Evolutionary conservation across 1,140 invertebrate genomes (phyloP).

Genomic region (Drosophila tropicalis): DNA sequence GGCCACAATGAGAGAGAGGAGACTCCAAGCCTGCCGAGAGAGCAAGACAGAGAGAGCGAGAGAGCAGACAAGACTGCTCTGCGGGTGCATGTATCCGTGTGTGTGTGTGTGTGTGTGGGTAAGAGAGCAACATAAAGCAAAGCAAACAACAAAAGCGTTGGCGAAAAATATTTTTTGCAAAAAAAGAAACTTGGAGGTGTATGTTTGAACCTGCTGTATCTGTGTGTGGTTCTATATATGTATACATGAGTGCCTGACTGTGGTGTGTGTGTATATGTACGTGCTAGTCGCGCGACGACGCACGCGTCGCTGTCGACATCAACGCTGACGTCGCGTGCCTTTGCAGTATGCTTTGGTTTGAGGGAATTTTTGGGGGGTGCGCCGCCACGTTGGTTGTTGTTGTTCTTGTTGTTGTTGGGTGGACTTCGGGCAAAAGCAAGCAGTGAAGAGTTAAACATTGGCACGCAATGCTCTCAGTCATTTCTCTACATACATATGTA

Average conservation of each 20-base stretch:
- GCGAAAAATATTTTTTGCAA: slow-evolving; percentile 62
- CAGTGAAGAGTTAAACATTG: slow-evolving; percentile 51
- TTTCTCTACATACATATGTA: slow-evolving; percentile 9
- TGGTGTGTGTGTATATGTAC: slow-evolving; percentile 35
- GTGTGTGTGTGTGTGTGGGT: slow-evolving; percentile 35
- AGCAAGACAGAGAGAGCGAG: slow-evolving; percentile 19
- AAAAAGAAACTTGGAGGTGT: slow-evolving; percentile 58
- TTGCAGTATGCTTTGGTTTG: slow-evolving; percentile 54
- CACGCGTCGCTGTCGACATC: slow-evolving; percentile 60
- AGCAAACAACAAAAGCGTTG: slow-evolving; percentile 62
- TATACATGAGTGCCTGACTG: slow-evolving; percentile 4
- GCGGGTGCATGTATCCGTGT: slow-evolving; percentile 48
- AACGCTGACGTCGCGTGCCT: slow-evolving; percentile 69
- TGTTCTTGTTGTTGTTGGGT: slow-evolving; percentile 40
- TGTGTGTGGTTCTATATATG: slow-evolving; percentile 26
- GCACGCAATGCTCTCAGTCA: slow-evolving; percentile 36
- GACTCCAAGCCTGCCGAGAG: slow-evolving; percentile 22
- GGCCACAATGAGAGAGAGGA: slow-evolving; percentile 14
- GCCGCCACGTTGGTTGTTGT: slow-evolving; percentile 16
- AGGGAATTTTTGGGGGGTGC: slow-evolving; percentile 12
- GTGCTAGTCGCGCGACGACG: slow-evolving; percentile 62
- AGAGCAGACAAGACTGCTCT: slow-evolving; percentile 42
- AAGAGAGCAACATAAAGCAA: slow-evolving; percentile 32
- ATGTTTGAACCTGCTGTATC: slow-evolving; percentile 45
- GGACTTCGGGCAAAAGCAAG: slow-evolving; percentile 26